phyloP scores from a whole-genome alignment of 2,113 vertebrate genomes.

The Lepidiolamprologus cunningtoni region DNA sequence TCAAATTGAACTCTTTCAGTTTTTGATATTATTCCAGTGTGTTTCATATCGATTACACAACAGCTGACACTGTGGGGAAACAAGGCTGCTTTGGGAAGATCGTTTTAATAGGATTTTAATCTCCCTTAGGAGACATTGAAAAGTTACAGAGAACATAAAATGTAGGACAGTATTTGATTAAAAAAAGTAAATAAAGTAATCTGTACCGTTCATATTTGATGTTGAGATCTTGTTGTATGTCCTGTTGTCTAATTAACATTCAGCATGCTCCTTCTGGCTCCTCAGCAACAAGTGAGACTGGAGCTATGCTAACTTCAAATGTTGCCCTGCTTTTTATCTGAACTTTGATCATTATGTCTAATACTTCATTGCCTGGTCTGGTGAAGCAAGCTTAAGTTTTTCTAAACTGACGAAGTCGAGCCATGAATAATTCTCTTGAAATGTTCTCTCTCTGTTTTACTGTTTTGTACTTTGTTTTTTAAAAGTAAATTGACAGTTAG shows the following conservation, averaged over 20 bases:
- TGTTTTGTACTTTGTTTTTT: neutral
- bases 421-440: neutral
- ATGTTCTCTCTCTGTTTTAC: neutral
- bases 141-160: neutral
- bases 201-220: neutral
- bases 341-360: neutral
- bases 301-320: neutral
- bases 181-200: neutral
- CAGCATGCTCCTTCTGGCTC: neutral
- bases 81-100: neutral
- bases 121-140: neutral
- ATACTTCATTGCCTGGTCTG: neutral
- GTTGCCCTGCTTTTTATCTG: neutral
- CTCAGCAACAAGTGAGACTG: neutral
- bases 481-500: neutral
- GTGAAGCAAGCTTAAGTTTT: neutral
- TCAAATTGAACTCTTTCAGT: neutral
- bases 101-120: neutral
- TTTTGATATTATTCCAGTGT: neutral
- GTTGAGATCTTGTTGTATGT: neutral
- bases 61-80: neutral
- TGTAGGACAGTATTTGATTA: neutral
- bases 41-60: neutral
- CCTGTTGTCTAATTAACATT: neutral
- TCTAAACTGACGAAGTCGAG: neutral